A percentile compares a stretch with the other conserved stretches of the same genome.
phyloP scores from a whole-genome alignment of 2,797 vertebrate species.

The Chanos chanos region DNA sequence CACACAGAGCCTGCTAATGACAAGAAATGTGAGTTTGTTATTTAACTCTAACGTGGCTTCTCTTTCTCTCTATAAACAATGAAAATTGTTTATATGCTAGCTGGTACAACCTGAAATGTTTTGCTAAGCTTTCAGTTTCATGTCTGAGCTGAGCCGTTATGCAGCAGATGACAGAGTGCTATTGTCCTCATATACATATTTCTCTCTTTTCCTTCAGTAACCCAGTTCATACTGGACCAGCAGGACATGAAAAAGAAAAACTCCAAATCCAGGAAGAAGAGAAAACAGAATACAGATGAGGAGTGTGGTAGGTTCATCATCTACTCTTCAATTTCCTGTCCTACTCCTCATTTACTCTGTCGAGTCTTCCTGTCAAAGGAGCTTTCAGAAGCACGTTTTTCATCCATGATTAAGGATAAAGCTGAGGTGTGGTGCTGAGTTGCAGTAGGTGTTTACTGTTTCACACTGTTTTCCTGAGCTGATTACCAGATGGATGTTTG shows the following conservation, averaged over 20 bases:
- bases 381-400: no score
- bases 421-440: no score
- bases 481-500: not conserved
- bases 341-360: not conserved
- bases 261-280: slow-evolving; percentile 89
- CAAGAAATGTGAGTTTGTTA: slow-evolving; percentile 83
- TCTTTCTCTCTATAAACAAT: not conserved
- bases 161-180: no score
- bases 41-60: slow-evolving; percentile 67
- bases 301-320: slow-evolving; percentile 62
- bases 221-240: slow-evolving; percentile 82
- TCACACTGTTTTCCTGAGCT: not conserved
- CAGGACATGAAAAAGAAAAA: slow-evolving; percentile 88
- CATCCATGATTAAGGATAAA: no score
- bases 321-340: not conserved
- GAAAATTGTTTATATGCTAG: not conserved
- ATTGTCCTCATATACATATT: no score
- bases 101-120: not conserved
- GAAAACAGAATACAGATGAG: slow-evolving; percentile 85
- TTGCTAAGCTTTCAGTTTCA: not conserved
- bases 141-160: no score
- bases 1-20: slow-evolving; percentile 81
- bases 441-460: not conserved
- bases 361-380: no score
- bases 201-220: no score